A percentile compares a stretch with the other conserved stretches of the same genome.
These are phyloP conservation scores for Pseudococcus viburni DNA, from an alignment of 2,888 invertebrate genomes.

Conservation along the genomic window DNA sequence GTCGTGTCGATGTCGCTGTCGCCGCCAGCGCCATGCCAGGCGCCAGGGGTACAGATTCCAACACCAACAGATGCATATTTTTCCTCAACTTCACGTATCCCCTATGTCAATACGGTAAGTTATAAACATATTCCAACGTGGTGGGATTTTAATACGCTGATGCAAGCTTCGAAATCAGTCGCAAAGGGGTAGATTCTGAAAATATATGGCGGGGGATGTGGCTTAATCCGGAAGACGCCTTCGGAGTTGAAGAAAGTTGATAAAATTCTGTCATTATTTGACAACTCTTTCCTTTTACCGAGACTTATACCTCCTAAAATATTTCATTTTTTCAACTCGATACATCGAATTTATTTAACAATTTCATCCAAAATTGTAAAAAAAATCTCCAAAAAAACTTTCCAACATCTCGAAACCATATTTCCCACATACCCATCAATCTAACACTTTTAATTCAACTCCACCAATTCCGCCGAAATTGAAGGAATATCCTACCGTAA, in stretches of 20 bases:
- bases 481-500: neutral
- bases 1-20: neutral
- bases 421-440: too few species aligned
- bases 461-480: too few species aligned
- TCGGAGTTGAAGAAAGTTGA: neutral
- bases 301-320: too few species aligned
- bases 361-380: too few species aligned
- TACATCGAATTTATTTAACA: too few species aligned
- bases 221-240: neutral
- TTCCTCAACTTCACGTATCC: neutral
- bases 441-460: too few species aligned
- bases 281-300: neutral
- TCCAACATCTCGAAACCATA: too few species aligned
- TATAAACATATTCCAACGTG: neutral
- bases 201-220: neutral
- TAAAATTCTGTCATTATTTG: neutral
- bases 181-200: neutral
- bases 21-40: neutral
- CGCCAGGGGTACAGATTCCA: neutral
- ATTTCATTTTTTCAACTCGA: too few species aligned
- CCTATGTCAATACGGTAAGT: neutral
- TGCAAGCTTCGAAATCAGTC: neutral
- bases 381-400: too few species aligned
- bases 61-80: conserved; percentile 23
- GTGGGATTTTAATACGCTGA: neutral